These are phyloP conservation scores for Epinotia demarniana DNA, from an alignment of 2,888 invertebrate species.

Conservation along the genomic window DNA sequence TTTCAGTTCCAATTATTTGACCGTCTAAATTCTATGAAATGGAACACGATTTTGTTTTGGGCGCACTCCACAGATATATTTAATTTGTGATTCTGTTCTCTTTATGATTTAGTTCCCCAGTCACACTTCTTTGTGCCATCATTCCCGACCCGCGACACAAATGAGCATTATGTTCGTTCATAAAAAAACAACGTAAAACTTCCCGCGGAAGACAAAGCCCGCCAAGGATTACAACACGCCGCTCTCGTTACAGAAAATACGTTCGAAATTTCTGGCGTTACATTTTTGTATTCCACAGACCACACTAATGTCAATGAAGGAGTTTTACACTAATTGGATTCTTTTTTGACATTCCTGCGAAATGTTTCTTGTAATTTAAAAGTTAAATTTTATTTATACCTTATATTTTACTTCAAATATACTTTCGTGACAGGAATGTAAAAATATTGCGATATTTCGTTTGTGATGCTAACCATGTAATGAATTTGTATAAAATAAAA, in stretches of 20 bases:
- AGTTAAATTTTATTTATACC: neutral
- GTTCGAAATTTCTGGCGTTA: neutral
- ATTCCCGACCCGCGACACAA: slow-evolving; percentile 13
- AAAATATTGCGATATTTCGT: no score
- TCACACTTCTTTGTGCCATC: slow-evolving; percentile 5
- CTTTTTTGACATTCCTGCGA: slow-evolving; percentile 3
- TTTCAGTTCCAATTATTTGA: no score
- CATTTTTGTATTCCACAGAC: slow-evolving; percentile 11
- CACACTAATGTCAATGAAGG: slow-evolving; percentile 9
- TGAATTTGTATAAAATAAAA: no score
- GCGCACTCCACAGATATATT: neutral
- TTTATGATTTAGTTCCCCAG: neutral
- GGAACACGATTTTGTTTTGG: no score
- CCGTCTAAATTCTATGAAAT: no score
- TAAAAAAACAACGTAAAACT: slow-evolving; percentile 12
- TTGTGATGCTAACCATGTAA: no score
- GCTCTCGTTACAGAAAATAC: slow-evolving; percentile 22
- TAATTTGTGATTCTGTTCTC: no score
- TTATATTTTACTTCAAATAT: no score
- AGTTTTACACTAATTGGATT: slow-evolving; percentile 18
- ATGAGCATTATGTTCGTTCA: slow-evolving; percentile 9
- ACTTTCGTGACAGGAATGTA: no score
- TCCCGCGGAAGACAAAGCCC: slow-evolving; percentile 6
- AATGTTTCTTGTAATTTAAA: neutral
- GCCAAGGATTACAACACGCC: slow-evolving; percentile 10